These are phyloP conservation scores for Gortyna flavago DNA, from an alignment of 2,888 invertebrate genomes.

Conservation along the genomic window DNA sequence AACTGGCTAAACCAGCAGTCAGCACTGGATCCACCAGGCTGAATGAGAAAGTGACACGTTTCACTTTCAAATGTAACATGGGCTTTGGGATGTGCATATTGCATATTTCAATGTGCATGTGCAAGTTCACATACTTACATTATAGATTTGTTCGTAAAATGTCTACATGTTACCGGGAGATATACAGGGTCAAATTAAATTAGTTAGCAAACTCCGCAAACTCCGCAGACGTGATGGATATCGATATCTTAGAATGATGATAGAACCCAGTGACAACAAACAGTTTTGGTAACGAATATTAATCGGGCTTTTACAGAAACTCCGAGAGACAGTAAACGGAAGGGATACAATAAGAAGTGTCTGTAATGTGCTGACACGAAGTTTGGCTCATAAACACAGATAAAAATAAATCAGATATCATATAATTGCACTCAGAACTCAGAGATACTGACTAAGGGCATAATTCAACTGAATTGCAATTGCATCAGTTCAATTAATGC, in stretches of 20 bases:
- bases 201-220: no score
- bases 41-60: slow-evolving; percentile 53
- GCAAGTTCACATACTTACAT: not conserved
- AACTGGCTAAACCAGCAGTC: slow-evolving; percentile 31
- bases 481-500: slow-evolving; percentile 37
- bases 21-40: slow-evolving; percentile 16
- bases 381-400: not conserved
- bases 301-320: not conserved
- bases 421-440: not conserved
- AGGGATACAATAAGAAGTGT: not conserved
- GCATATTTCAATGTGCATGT: not conserved
- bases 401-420: not conserved
- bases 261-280: not conserved
- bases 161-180: not conserved
- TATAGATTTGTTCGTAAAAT: no score
- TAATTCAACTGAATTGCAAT: slow-evolving; percentile 20
- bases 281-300: no score
- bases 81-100: no score
- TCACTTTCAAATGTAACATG: slow-evolving; percentile 58
- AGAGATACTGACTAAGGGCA: not conserved
- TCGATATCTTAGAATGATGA: not conserved
- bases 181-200: no score
- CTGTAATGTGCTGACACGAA: not conserved
- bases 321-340: not conserved
- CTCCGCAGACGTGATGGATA: not conserved